Evolutionary conservation across 2,888 invertebrate species (phyloP).

Genomic region (Brenthis ino): DNA sequence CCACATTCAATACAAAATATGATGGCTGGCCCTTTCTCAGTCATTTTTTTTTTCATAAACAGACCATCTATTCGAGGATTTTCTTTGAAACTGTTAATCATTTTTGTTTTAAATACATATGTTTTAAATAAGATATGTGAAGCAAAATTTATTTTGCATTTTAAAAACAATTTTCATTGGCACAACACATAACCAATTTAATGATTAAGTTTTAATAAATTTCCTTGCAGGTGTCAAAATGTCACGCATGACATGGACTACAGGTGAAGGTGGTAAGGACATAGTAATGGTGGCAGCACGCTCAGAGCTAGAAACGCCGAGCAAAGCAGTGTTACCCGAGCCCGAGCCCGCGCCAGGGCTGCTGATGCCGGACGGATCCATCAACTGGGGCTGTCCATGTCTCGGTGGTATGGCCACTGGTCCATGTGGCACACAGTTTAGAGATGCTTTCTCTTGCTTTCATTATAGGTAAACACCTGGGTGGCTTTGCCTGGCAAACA

Average conservation of each 20-base stretch:
- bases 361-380: constrained; percentile 91
- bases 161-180: too few relatives aligned
- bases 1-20: too few relatives aligned
- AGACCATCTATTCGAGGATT: too few relatives aligned
- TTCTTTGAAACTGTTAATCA: too few relatives aligned
- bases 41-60: too few relatives aligned
- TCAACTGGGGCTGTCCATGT: constrained; percentile 99
- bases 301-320: constrained; percentile 89
- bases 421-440: constrained; percentile 95
- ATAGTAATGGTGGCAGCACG: constrained; percentile 91
- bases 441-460: constrained; percentile 97
- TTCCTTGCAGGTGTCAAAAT: constrained; percentile 12
- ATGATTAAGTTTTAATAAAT: too few relatives aligned
- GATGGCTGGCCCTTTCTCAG: too few relatives aligned
- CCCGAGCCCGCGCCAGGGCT: constrained; percentile 90
- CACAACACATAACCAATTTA: too few relatives aligned
- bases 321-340: constrained; percentile 86
- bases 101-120: too few relatives aligned
- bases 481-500: too few relatives aligned
- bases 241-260: constrained; percentile 61
- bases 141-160: too few relatives aligned
- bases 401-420: constrained; percentile 98
- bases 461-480: constrained; percentile 85
- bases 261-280: constrained; percentile 85
- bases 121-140: too few relatives aligned